phyloP scores from a whole-genome alignment of 2,888 invertebrate genomes.

The Drosophila multiciliata region DNA sequence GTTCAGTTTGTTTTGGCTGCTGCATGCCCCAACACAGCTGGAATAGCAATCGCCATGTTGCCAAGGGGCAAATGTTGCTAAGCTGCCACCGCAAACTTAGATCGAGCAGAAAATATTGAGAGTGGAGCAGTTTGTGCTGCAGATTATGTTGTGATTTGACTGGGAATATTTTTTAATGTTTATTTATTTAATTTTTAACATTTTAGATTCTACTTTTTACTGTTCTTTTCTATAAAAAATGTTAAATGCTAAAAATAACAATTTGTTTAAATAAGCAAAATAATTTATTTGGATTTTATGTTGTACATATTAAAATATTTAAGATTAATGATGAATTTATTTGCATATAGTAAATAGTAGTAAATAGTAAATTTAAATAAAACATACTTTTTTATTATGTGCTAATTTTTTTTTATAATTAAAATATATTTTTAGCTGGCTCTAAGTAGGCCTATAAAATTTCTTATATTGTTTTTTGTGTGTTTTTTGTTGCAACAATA shows the following conservation, averaged over 20 bases:
- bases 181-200: too few relatives aligned
- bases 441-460: neutral
- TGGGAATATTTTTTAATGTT: neutral
- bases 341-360: neutral
- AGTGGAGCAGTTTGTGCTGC: neutral
- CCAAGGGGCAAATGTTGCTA: constrained; percentile 50
- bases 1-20: neutral
- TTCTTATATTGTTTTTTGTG: neutral
- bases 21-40: constrained; percentile 10
- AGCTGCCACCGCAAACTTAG: constrained; percentile 35
- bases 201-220: too few relatives aligned
- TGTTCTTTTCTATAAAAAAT: too few relatives aligned
- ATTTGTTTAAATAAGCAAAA: too few relatives aligned
- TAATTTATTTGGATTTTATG: too few relatives aligned
- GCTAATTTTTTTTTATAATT: neutral
- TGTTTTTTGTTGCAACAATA: neutral
- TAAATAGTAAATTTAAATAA: neutral
- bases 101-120: neutral
- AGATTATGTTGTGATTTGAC: neutral
- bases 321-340: neutral
- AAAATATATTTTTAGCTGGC: neutral
- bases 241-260: too few relatives aligned
- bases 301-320: too few relatives aligned
- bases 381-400: neutral
- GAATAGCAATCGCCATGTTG: constrained; percentile 32